These are phyloP conservation scores for Microcebus lehilahytsara DNA, from an alignment of 2,113 vertebrate species.

Conservation along the genomic window DNA sequence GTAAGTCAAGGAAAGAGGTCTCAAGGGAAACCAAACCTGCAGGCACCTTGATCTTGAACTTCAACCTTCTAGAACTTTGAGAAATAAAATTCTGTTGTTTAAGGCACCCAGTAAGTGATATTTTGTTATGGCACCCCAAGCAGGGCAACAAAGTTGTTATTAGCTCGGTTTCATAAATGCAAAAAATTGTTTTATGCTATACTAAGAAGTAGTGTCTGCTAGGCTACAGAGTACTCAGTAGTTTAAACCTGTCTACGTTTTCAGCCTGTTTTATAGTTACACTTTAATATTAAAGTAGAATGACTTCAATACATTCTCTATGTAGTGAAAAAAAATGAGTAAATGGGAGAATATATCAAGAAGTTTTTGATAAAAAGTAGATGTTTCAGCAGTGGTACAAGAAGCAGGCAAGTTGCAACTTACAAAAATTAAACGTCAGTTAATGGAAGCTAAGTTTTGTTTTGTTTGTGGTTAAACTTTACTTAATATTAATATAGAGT, in stretches of 20 bases:
- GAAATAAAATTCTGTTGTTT: not conserved
- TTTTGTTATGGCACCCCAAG: not conserved
- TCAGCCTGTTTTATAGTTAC: not conserved
- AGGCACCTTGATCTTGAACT: not conserved
- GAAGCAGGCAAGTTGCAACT: not conserved
- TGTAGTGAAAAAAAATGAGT: not conserved
- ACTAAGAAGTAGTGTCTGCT: not conserved
- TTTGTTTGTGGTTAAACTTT: not conserved
- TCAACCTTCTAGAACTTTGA: fast-evolving
- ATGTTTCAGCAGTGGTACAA: not conserved
- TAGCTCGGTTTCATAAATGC: not conserved
- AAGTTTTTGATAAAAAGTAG: not conserved
- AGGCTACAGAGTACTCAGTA: not conserved
- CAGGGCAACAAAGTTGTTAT: not conserved
- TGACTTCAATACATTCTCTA: not conserved
- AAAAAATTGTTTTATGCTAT: not conserved
- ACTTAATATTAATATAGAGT: not conserved
- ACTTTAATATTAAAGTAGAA: not conserved
- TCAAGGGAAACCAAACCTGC: not conserved
- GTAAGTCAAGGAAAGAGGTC: no score
- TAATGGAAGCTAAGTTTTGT: not conserved
- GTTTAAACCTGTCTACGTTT: not conserved
- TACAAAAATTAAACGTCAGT: not conserved
- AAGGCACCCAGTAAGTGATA: not conserved
- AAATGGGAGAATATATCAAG: not conserved